Evolutionary conservation across 2,888 invertebrate species (phyloP).

Genomic region (Tromatobia lineatoria): DNA sequence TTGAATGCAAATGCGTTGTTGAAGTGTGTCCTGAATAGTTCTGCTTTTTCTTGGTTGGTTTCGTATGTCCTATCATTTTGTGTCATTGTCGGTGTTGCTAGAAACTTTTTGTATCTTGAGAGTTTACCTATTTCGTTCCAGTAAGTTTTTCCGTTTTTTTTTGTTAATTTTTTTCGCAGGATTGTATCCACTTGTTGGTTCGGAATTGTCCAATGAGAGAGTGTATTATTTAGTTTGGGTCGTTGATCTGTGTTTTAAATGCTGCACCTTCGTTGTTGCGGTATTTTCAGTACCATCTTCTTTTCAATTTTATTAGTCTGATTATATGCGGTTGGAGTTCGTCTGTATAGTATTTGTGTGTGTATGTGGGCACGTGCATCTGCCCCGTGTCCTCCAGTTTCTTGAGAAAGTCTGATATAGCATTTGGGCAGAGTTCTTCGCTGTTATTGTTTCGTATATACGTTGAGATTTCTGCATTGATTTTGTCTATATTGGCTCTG

Average conservation of each 20-base stretch:
- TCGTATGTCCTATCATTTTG: background rate
- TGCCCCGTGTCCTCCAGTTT: background rate
- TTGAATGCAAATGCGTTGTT: conserved; percentile 6
- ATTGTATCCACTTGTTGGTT: conserved; percentile 29
- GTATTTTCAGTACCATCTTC: conserved; percentile 11
- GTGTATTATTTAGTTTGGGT: conserved; percentile 35
- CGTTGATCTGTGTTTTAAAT: conserved; percentile 19
- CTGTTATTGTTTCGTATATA: background rate
- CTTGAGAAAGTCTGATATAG: background rate
- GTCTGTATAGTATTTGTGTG: conserved; percentile 7
- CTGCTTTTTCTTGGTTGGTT: conserved; percentile 32
- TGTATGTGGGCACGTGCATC: background rate
- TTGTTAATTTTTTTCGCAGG: conserved; percentile 40
- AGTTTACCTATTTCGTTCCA: conserved; percentile 43
- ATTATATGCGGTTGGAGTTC: conserved; percentile 10
- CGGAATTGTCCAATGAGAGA: conserved; percentile 22
- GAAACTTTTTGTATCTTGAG: conserved; percentile 31
- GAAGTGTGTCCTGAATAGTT: conserved; percentile 33
- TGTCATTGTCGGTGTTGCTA: conserved; percentile 1
- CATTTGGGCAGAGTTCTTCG: background rate
- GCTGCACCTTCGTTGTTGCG: background rate
- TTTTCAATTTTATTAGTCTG: conserved; percentile 21
- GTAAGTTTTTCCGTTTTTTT: conserved; percentile 34
- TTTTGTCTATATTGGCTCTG: background rate
- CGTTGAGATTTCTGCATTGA: background rate